These are phyloP conservation scores for Leptinotarsa tumamoca DNA, from an alignment of 2,888 invertebrate genomes.

Conservation along the genomic window DNA sequence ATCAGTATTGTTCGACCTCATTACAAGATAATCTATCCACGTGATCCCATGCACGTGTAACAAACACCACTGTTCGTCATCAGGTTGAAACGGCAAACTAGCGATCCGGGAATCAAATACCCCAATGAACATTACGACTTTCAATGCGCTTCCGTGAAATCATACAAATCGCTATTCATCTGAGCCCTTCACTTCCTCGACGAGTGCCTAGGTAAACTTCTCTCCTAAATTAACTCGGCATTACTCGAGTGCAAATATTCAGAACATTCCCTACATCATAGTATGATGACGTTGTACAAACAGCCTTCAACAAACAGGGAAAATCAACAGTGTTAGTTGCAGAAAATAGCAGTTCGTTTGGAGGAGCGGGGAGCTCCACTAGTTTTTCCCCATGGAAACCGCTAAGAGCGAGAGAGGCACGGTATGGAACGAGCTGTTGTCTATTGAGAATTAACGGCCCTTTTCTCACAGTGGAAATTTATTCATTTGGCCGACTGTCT, in stretches of 20 bases:
- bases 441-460: not conserved
- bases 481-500: too few relatives aligned
- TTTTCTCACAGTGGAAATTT: not conserved
- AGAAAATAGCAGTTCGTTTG: slow-evolving; percentile 7
- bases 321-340: slow-evolving; percentile 8
- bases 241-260: slow-evolving; percentile 12
- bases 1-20: too few relatives aligned
- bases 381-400: not conserved
- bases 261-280: not conserved
- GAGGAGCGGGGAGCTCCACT: not conserved
- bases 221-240: slow-evolving; percentile 3
- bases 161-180: not conserved
- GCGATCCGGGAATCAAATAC: not conserved
- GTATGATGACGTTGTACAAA: not conserved
- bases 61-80: not conserved
- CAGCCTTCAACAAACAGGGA: slow-evolving; percentile 5
- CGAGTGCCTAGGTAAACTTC: slow-evolving; percentile 1
- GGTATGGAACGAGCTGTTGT: not conserved
- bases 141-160: not conserved
- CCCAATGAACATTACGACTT: not conserved
- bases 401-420: not conserved
- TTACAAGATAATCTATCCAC: too few relatives aligned
- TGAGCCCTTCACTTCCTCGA: not conserved
- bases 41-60: not conserved
- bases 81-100: not conserved